These are phyloP conservation scores for Frankliniella intonsa DNA, from an alignment of 2,888 invertebrate genomes.

Conservation along the genomic window DNA sequence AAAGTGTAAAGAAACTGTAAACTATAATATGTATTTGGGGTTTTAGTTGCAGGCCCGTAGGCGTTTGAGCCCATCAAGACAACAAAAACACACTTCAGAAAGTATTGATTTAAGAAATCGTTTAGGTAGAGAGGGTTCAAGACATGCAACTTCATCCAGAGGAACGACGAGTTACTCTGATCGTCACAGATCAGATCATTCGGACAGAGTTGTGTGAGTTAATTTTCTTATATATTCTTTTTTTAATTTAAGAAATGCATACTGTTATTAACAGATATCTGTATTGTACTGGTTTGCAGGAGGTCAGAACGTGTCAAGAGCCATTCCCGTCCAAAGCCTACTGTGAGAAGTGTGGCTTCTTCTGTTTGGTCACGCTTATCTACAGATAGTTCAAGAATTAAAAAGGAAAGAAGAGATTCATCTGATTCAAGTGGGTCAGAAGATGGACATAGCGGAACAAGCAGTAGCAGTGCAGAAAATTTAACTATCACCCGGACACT, in stretches of 20 bases:
- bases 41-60: conserved; percentile 31
- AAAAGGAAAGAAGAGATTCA: conserved; percentile 39
- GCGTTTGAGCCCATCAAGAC: background rate
- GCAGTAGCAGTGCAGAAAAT: conserved; percentile 24
- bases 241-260: background rate
- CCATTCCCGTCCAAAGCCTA: conserved; percentile 16
- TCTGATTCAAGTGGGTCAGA: conserved; percentile 35
- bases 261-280: background rate
- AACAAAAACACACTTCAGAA: conserved; percentile 27
- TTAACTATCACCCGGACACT: conserved; percentile 24
- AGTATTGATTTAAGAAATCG: conserved; percentile 38
- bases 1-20: no score
- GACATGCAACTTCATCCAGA: background rate
- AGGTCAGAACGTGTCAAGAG: conserved; percentile 6
- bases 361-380: conserved; percentile 9
- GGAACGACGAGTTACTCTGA: background rate
- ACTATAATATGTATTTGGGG: background rate
- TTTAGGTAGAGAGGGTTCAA: background rate
- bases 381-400: conserved; percentile 26
- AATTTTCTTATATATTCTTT: background rate
- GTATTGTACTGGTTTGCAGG: background rate
- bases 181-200: background rate
- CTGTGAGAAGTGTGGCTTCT: background rate
- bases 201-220: background rate
- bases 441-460: conserved; percentile 34